Percentiles rank a stretch among this genome's conserved stretches.
phyloP scores from a whole-genome alignment of 2,113 vertebrate species.

The Nipponia nippon region DNA sequence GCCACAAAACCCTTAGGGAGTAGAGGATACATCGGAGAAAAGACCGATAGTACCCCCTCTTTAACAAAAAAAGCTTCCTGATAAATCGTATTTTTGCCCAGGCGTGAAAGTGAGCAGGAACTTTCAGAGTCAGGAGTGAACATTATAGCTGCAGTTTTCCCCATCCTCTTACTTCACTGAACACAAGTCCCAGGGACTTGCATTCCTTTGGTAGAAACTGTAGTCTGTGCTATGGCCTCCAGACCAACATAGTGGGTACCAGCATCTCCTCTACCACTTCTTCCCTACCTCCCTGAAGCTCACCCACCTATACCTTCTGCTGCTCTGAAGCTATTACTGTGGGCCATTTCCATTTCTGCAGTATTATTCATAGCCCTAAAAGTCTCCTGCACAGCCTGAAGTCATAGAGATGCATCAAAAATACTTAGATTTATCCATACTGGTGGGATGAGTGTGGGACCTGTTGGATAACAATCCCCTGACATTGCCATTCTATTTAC shows the following conservation, averaged over 20 bases:
- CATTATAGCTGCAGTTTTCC: not conserved
- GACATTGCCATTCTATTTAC: conserved; percentile 71
- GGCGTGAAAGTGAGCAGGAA: not conserved
- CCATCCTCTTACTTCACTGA: conserved; percentile 12
- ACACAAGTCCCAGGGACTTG: conserved; percentile 6
- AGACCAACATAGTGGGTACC: conserved; percentile 24
- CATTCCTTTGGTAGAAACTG: conserved; percentile 70
- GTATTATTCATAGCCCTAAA: conserved; percentile 9
- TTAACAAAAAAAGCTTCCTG: not conserved
- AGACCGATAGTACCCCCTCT: not conserved
- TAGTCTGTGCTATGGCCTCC: not conserved
- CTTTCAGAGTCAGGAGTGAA: conserved; percentile 1
- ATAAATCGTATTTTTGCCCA: conserved; percentile 19
- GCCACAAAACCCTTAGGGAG: not conserved
- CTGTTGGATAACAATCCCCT: conserved; percentile 63
- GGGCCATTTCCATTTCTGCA: conserved; percentile 2
- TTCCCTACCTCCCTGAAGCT: conserved; percentile 50
- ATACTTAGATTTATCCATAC: conserved; percentile 30
- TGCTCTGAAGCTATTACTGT: conserved; percentile 1
- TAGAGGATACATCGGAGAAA: not conserved
- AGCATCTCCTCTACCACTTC: conserved; percentile 10
- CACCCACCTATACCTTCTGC: conserved; percentile 3
- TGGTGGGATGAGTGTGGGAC: conserved; percentile 39
- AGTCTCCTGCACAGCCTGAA: conserved; percentile 51
- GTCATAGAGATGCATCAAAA: conserved; percentile 28